Evolutionary conservation across 2,113 vertebrate genomes (phyloP), one percentile per base, ranked within the genome.

Genomic region (Phylloscopus trochiloides): DNA sequence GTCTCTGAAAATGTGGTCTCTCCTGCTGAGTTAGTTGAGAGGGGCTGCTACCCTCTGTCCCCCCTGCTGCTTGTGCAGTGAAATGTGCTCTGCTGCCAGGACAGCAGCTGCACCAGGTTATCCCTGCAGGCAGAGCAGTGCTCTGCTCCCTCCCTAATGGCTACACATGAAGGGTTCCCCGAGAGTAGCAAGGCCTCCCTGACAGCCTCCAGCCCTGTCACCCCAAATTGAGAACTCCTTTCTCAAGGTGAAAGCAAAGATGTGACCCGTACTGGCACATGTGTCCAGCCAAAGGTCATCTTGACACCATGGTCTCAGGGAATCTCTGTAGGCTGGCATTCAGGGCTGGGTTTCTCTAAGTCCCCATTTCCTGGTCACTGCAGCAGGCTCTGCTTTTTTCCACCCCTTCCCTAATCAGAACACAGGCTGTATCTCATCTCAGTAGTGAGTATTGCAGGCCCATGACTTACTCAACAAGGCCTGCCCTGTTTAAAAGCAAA

Each of bases 251-350:
- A 34, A 70, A 58, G 31, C 21, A 52, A 67, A 76, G 36, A 24
- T 3, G 2, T 16, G 32, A 73, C 26, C 73, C 43, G 29, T 1
- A 2, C 61, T 28, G 15, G 29, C 19, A 29, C 0, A 0, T 2
- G 13, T 8, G 7, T 48, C 47, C 2, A 4, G 51, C 59, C 8
- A 5, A 47, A 80, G 77, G 40, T 20, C 17, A 47, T 50, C 38
- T 22, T 43, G 47, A 31, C 5, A 6, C 26, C 0, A 2, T 6
- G 40, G 21, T 62, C 61, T 75, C 36, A 10, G 72, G 57, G 47
- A 71, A 45, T 63, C 61, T 32, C 45, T 59, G 47, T 29, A 71
- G 61, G 55, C n/a, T 43, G 28, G 10, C 1, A 9, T 59, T 57
- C 20, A 15, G 40, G 38, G 17, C 25, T 20, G 14, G 31, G 25